phyloP scores from a whole-genome alignment of 2,797 vertebrate species.

The Oreonectes daqikongensis region DNA sequence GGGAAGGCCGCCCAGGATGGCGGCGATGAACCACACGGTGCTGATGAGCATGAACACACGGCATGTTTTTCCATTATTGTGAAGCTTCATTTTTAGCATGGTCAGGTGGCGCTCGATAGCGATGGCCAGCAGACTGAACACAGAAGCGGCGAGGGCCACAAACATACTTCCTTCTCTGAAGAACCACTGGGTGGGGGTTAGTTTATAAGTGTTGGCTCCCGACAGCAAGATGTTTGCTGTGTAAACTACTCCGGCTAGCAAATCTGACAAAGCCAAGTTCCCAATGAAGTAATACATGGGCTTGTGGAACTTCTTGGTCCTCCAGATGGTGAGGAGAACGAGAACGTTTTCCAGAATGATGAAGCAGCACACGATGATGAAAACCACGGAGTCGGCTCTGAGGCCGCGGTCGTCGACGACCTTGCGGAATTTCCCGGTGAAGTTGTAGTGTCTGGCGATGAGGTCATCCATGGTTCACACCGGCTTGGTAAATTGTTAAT shows the following conservation, averaged over 20 bases:
- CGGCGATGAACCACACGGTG: constrained; percentile 90
- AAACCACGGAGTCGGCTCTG: constrained; percentile 88
- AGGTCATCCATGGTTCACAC: constrained; percentile 79
- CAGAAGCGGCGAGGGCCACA: constrained; percentile 92
- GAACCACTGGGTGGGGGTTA: constrained; percentile 93
- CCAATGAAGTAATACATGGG: constrained; percentile 99
- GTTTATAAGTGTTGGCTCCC: constrained; percentile 89
- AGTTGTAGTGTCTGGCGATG: constrained; percentile 94
- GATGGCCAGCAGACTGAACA: constrained; percentile 96
- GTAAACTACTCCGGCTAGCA: constrained; percentile 93
- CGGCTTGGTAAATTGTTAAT: constrained; percentile 25
- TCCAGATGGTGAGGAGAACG: constrained; percentile 95
- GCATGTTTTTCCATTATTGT: constrained; percentile 89
- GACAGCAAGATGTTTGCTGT: constrained; percentile 92
- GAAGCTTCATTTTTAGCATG: constrained; percentile 97
- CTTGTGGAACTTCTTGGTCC: constrained; percentile 98
- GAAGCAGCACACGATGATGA: constrained; percentile 96
- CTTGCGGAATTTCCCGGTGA: constrained; percentile 89
- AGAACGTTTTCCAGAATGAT: constrained; percentile 96
- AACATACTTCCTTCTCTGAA: constrained; percentile 97
- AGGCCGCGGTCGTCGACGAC: constrained; percentile 78
- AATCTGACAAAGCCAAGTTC: constrained; percentile 96
- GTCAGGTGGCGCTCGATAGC: constrained; percentile 97
- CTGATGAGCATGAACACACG: constrained; percentile 96
- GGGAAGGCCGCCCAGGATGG: constrained; percentile 86